Conservation (phyloP, 2,888 invertebrate genomes). For the Agrilus cyanescens region DNA sequence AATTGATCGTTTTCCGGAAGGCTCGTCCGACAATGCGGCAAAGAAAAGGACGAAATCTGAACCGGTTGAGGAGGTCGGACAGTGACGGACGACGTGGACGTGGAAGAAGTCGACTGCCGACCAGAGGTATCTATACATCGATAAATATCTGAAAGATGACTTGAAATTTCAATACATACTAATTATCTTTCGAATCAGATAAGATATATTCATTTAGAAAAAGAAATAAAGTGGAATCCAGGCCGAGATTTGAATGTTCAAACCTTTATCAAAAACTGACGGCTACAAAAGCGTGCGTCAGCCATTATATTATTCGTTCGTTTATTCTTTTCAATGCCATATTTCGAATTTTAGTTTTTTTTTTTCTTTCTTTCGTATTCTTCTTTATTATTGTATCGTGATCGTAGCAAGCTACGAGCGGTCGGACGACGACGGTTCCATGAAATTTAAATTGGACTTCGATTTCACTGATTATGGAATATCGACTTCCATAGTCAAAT, state of each 20-base stretch:
- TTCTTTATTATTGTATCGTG: no score
- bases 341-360: no score
- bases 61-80: background rate
- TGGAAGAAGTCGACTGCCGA: constrained; percentile 17
- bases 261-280: constrained; percentile 19
- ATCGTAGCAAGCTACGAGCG: no score
- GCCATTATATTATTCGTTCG: no score
- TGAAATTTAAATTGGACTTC: no score
- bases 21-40: background rate
- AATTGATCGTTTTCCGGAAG: constrained; percentile 18
- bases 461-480: no score
- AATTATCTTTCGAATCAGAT: constrained; percentile 36
- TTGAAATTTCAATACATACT: constrained; percentile 37
- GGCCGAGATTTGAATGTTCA: constrained; percentile 17
- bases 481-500: no score
- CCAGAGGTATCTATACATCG: constrained; percentile 27
- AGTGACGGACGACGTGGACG: constrained; percentile 12
- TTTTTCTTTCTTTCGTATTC: no score
- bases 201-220: constrained; percentile 33
- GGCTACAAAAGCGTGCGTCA: constrained; percentile 9
- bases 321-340: no score
- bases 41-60: background rate
- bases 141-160: constrained; percentile 34
- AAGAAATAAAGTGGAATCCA: constrained; percentile 24
- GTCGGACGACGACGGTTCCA: no score